Evolutionary conservation across 64 coral and sea anemone genomes (phyloP).

Genomic region (Acropora tenuis): DNA sequence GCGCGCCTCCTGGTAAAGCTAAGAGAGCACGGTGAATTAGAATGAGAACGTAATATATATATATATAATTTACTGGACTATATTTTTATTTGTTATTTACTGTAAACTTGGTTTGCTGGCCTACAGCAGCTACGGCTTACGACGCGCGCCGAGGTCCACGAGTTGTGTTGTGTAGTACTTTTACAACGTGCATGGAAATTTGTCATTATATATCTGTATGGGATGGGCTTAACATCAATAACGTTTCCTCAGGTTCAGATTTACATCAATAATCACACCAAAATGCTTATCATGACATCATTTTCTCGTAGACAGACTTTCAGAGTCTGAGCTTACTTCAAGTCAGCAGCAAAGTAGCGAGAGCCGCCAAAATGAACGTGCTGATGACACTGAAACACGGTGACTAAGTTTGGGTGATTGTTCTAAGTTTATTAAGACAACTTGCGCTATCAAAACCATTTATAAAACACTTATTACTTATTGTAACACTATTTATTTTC

Average conservation of each 20-base stretch:
- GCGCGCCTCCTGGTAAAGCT: too few species aligned
- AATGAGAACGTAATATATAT: too few species aligned
- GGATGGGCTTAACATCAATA: too few species aligned
- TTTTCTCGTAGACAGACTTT: constrained; percentile 79
- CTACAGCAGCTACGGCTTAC: too few species aligned
- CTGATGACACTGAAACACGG: constrained; percentile 78
- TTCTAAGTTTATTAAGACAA: constrained; percentile 77
- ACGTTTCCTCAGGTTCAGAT: background rate
- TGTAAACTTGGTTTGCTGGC: too few species aligned
- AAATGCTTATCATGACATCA: constrained; percentile 79
- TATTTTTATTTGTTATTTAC: too few species aligned
- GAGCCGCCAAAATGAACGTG: constrained; percentile 80
- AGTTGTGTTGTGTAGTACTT: too few species aligned
- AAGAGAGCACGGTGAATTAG: too few species aligned
- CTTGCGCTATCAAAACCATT: constrained; percentile 80
- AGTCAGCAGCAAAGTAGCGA: constrained; percentile 76
- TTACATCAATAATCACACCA: constrained; percentile 60
- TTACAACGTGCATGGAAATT: too few species aligned
- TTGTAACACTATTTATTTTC: constrained; percentile 85
- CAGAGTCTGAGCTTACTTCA: constrained; percentile 79
- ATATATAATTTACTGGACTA: too few species aligned
- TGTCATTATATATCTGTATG: too few species aligned
- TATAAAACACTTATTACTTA: constrained; percentile 83
- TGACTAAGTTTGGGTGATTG: constrained; percentile 82
- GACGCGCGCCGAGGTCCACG: too few species aligned